These are phyloP conservation scores for Cyrtorhinus lividipennis DNA, from an alignment of 1,140 invertebrate genomes.

Conservation along the genomic window DNA sequence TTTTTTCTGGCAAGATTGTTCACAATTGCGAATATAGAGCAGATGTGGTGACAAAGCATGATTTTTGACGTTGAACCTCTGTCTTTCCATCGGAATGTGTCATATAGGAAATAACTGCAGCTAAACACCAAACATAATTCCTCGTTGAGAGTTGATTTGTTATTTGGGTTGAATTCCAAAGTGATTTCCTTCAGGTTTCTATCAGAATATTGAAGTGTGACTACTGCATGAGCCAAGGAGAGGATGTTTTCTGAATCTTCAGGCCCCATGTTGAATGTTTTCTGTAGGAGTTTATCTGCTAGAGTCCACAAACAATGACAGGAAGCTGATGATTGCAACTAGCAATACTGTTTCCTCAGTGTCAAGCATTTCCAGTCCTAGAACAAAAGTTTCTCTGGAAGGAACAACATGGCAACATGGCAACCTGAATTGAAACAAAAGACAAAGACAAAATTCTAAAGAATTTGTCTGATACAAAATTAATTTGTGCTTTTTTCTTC, in stretches of 20 bases:
- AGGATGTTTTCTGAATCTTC: constrained; percentile 1
- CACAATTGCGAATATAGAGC: constrained; percentile 7
- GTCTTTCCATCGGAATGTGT: not conserved
- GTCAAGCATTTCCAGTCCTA: not conserved
- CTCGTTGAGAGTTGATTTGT: not conserved
- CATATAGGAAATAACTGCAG: constrained; percentile 7
- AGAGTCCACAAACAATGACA: not conserved
- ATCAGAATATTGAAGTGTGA: not conserved
- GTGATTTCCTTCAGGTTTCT: not conserved
- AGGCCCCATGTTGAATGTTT: too few relatives aligned
- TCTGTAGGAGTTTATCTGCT: not conserved
- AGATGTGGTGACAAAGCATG: constrained; percentile 10
- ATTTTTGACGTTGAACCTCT: not conserved
- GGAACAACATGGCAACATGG: too few relatives aligned
- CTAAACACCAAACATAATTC: not conserved
- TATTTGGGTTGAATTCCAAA: not conserved
- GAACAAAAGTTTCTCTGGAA: too few relatives aligned
- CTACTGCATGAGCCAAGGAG: not conserved
- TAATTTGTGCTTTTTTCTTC: too few relatives aligned
- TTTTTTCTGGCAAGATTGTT: not conserved
- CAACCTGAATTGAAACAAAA: too few relatives aligned
- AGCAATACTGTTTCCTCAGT: not conserved
- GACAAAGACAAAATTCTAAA: too few relatives aligned
- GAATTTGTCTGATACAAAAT: too few relatives aligned
- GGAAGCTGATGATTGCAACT: not conserved